Conservation (phyloP, 2,888 invertebrate species). For the Drosophila paranaensis region DNA sequence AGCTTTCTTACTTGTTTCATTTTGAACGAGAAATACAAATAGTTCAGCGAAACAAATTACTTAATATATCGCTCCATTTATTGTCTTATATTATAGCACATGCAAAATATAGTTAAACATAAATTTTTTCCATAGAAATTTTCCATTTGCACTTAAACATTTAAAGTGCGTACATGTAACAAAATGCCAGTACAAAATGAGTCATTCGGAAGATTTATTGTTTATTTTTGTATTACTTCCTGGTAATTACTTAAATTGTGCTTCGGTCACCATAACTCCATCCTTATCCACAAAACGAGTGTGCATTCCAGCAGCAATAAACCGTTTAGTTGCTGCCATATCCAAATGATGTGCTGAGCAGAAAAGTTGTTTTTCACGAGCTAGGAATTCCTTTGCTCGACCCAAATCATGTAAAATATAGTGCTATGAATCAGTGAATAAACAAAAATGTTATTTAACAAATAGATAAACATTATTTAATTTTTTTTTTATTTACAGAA, state of each 20-base stretch:
- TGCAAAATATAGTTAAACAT: too few relatives aligned
- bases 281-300: constrained; percentile 51
- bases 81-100: too few relatives aligned
- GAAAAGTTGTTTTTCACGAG: constrained; percentile 56
- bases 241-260: constrained; percentile 20
- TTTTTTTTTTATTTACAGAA: too few relatives aligned
- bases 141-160: too few relatives aligned
- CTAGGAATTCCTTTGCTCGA: constrained; percentile 50
- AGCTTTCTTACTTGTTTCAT: too few relatives aligned
- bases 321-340: constrained; percentile 57
- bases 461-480: too few relatives aligned
- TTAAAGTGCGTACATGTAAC: not conserved
- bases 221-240: not conserved
- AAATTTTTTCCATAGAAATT: too few relatives aligned
- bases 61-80: too few relatives aligned
- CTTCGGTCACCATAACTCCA: constrained; percentile 38
- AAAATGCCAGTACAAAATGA: too few relatives aligned
- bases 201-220: not conserved
- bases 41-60: too few relatives aligned
- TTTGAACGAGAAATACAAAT: too few relatives aligned
- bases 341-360: constrained; percentile 51
- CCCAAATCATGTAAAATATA: constrained; percentile 54
- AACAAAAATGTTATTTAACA: not conserved
- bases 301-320: constrained; percentile 61
- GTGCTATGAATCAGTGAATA: constrained; percentile 30